Percentiles rank a stretch among this genome's conserved stretches.
Conservation (phyloP, 2,888 invertebrate species). For the Lithophane socia region DNA sequence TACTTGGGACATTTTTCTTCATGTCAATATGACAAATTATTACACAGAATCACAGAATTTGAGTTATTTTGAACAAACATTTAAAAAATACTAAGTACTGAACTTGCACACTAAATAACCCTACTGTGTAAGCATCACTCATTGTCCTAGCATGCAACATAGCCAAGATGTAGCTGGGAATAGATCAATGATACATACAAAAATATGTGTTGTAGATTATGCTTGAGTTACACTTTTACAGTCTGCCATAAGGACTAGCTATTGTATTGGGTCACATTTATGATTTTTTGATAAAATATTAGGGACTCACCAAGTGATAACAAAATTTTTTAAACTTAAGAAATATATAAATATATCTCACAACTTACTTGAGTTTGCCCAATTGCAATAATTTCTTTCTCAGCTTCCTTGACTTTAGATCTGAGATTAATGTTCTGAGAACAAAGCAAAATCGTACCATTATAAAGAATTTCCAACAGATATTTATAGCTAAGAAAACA, state of each 20-base stretch:
- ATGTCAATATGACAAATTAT: not conserved
- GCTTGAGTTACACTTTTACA: not conserved
- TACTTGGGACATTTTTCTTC: not conserved
- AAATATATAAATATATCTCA: not conserved
- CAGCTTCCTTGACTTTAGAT: conserved; percentile 90
- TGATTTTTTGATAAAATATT: not conserved
- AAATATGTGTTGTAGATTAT: not conserved
- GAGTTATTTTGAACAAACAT: not conserved
- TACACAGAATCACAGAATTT: not conserved
- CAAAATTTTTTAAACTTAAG: not conserved
- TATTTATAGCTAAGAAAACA: conserved; percentile 11
- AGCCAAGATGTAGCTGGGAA: not conserved
- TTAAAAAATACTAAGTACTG: not conserved
- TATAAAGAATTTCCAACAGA: not conserved
- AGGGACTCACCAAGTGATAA: not conserved
- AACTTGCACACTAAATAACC: not conserved
- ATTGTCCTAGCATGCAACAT: not conserved
- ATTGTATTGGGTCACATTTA: not conserved
- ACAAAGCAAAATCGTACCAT: conserved; percentile 18
- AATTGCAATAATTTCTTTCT: conserved; percentile 90
- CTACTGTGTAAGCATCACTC: not conserved
- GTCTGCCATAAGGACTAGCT: not conserved
- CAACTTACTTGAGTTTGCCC: conserved; percentile 91
- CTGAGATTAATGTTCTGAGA: conserved; percentile 89
- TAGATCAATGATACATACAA: not conserved